Evolutionary conservation across 2,888 invertebrate species (phyloP).

Genomic region (Catocala nupta): DNA sequence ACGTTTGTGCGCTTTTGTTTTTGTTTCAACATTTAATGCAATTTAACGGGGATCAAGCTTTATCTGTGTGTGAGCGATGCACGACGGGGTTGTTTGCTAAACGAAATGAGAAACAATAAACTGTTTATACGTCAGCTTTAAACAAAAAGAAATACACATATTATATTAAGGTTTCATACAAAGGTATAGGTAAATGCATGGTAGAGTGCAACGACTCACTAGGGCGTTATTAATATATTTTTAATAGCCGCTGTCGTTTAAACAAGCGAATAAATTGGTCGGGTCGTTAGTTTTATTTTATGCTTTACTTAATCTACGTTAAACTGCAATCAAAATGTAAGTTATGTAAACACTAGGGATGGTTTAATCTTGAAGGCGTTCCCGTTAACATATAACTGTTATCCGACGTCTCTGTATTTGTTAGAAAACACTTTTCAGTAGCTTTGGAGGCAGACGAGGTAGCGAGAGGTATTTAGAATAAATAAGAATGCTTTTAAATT

Average conservation of each 20-base stretch:
- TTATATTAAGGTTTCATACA: not conserved
- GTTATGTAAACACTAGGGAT: not conserved
- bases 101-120: conserved; percentile 21
- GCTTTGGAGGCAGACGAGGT: too few species aligned
- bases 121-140: conserved; percentile 17
- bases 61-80: conserved; percentile 30
- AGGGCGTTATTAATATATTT: conserved; percentile 46
- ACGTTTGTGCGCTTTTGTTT: conserved; percentile 22
- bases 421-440: too few species aligned
- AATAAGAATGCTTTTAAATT: too few species aligned
- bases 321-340: conserved; percentile 7
- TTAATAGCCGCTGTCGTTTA: conserved; percentile 47
- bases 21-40: conserved; percentile 36
- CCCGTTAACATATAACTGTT: too few species aligned
- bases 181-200: not conserved
- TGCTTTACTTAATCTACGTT: conserved; percentile 8
- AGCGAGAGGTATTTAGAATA: too few species aligned
- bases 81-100: conserved; percentile 18
- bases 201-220: conserved; percentile 28
- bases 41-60: conserved; percentile 37
- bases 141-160: not conserved
- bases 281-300: conserved; percentile 9
- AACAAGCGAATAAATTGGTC: conserved; percentile 37
- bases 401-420: too few species aligned
- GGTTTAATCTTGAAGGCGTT: too few species aligned